Evolutionary conservation across 1,140 invertebrate genomes (phyloP), one percentile per base, ranked within the genome.

Genomic region (Papilio glaucus): DNA sequence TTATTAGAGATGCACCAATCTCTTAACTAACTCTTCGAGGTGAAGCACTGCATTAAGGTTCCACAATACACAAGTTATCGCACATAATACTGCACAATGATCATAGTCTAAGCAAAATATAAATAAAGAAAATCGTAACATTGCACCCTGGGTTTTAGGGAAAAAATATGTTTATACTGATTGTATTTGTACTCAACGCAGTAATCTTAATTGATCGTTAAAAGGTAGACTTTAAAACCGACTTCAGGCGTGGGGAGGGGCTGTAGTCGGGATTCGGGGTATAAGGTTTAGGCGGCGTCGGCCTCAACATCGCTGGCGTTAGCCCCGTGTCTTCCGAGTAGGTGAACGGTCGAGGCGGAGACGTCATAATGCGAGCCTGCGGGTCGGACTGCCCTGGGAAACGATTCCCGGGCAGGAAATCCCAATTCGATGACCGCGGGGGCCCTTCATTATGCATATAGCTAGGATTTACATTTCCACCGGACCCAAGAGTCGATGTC

Each of bases 401-500:
- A 26, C 49, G 49, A 9, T 57, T 57, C 4, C 49, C 49, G 2
- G 9, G 21, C 10, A 57, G 1, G 10, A 57, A 57, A 24, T 57
- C 49, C 49, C 49, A 57, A 26, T 57, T 57, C 3, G 49, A 49
- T 49, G 45, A 57, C 21, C 49, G 18, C 4, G 21, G 49, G 12
- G 49, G 49, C 21, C 49, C 49, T 12, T 57, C 49, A 10, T 24
- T 57, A 9, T 57, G 24, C 49, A 57, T 26, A 12, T 57, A 57
- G 4, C 21, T 21, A 24, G 49, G 21, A 4, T 57, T 18, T 10
- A 10, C 49, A 21, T 57, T 57, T 24, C 49, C 49, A 24, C 21
- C 10, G 21, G 49, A 57, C 0, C 49, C 49, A 5, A 57, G 9
- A 12, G 49, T 57, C 10, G 49, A 57, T 12, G 49, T 57, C 49